Conservation (phyloP, 1,140 invertebrate genomes). For the Rhagoletis pomonella region DNA sequence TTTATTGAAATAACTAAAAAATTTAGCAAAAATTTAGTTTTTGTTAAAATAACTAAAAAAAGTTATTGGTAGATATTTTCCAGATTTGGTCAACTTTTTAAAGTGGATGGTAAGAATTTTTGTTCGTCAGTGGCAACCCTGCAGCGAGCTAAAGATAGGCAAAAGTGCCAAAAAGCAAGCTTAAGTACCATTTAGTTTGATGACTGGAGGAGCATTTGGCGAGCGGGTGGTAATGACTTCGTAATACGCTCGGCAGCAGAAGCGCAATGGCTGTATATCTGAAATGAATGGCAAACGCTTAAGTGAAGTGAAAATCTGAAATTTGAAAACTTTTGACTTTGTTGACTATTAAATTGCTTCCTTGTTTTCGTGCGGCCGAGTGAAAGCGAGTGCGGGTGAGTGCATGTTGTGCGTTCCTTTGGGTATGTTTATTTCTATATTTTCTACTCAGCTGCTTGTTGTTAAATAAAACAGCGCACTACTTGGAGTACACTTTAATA, state of each 20-base stretch:
- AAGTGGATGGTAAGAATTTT: no score
- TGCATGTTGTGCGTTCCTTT: neutral
- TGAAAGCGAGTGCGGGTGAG: neutral
- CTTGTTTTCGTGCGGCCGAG: constrained; percentile 41
- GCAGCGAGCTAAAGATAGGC: neutral
- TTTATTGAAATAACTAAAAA: no score
- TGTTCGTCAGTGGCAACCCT: no score
- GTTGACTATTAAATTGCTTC: constrained; percentile 51
- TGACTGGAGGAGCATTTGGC: no score
- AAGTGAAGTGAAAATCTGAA: constrained; percentile 52
- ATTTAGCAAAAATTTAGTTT: no score
- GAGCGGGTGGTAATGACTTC: constrained; percentile 2
- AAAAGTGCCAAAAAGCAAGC: neutral
- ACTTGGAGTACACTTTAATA: neutral
- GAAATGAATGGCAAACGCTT: constrained; percentile 47
- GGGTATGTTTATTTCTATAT: neutral
- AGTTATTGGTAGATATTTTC: no score
- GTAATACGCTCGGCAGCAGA: neutral
- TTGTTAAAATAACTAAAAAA: no score
- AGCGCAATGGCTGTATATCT: no score
- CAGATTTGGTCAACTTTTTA: no score
- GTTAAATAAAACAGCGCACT: neutral
- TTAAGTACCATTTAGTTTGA: constrained; percentile 7
- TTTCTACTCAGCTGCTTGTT: constrained; percentile 22
- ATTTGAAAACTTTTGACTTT: constrained; percentile 52